Conservation (phyloP, 2,797 vertebrate species). For the Oryzias sinensis region DNA sequence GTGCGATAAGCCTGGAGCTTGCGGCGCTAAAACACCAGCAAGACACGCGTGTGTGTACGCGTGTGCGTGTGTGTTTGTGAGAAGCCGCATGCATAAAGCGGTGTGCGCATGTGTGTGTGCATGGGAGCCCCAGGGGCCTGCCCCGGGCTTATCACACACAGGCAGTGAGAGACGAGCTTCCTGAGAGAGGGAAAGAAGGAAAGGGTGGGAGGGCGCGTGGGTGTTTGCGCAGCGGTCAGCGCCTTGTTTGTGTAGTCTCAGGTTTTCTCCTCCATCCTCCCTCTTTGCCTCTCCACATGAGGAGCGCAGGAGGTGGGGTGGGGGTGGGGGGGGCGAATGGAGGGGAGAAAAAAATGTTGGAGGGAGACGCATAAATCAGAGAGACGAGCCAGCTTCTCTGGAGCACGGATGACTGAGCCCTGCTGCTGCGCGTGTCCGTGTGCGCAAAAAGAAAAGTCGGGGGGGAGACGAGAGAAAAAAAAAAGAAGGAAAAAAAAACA, state of each 20-base stretch:
- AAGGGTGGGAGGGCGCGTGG: constrained; percentile 40
- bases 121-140: constrained; percentile 73
- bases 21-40: constrained; percentile 73
- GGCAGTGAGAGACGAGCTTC: constrained; percentile 79
- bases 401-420: constrained; percentile 76
- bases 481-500: constrained; percentile 59
- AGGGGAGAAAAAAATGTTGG: constrained; percentile 64
- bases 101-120: constrained; percentile 25
- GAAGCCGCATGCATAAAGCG: constrained; percentile 55
- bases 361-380: constrained; percentile 78
- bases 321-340: constrained; percentile 43
- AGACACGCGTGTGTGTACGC: constrained; percentile 49
- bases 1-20: constrained; percentile 74
- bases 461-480: constrained; percentile 54
- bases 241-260: constrained; percentile 79
- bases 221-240: constrained; percentile 75
- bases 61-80: constrained; percentile 11
- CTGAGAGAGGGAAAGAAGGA: constrained; percentile 60
- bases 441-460: constrained; percentile 19
- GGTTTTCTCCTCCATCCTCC: constrained; percentile 65
- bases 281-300: constrained; percentile 53
- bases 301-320: constrained; percentile 57
- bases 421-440: constrained; percentile 51
- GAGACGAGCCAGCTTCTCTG: constrained; percentile 76
- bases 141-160: constrained; percentile 80